Conservation (phyloP, 2,113 vertebrate genomes). For the Elachura formosa region DNA sequence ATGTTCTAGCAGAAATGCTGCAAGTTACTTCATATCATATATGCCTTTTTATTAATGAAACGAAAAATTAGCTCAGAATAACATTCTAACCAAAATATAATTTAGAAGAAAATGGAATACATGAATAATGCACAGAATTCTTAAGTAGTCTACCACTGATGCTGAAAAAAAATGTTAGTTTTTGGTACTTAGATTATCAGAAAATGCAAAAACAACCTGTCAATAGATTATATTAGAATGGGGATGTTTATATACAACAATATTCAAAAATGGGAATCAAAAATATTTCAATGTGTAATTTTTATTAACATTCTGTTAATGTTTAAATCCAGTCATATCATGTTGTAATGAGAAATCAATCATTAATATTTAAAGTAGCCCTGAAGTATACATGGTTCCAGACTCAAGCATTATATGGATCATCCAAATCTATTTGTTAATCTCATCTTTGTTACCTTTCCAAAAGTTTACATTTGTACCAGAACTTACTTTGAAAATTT, state of each 20-base stretch:
- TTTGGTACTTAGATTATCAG: neutral
- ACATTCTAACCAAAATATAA: neutral
- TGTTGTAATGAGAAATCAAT: neutral
- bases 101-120: slow-evolving; percentile 15
- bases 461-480: neutral
- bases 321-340: neutral
- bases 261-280: neutral
- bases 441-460: neutral
- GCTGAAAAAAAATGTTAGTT: neutral
- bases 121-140: neutral
- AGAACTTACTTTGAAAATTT: neutral
- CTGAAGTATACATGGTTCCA: neutral
- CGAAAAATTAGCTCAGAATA: neutral
- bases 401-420: neutral
- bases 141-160: neutral
- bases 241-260: neutral
- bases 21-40: neutral
- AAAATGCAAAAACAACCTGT: neutral
- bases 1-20: neutral
- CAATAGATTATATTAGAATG: neutral
- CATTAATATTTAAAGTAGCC: neutral
- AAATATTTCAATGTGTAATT: neutral
- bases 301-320: neutral
- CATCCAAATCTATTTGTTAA: neutral
- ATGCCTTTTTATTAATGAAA: neutral